phyloP scores from a whole-genome alignment of 2,888 invertebrate genomes.

The Lomographa bimaculata region DNA sequence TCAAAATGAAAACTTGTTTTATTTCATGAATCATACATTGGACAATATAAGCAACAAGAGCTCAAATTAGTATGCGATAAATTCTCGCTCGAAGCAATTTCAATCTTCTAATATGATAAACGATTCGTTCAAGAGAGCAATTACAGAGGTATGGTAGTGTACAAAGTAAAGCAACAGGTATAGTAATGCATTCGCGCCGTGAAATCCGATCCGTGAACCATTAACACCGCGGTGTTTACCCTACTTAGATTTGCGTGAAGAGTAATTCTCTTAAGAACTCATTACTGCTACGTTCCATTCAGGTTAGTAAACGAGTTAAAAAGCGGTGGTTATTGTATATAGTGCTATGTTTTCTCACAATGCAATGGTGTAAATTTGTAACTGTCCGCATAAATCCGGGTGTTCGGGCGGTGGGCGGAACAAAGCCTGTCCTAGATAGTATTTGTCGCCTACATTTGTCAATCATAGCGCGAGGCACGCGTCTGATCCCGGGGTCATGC shows the following conservation, averaged over 20 bases:
- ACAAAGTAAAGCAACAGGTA: constrained; percentile 50
- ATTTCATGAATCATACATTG: constrained; percentile 7
- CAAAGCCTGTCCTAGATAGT: constrained; percentile 41
- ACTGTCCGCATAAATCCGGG: constrained; percentile 26
- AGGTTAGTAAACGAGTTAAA: background rate
- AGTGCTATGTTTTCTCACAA: constrained; percentile 25
- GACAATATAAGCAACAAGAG: constrained; percentile 41
- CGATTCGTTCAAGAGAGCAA: constrained; percentile 73
- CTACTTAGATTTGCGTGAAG: constrained; percentile 37
- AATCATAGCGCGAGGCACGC: constrained; percentile 47
- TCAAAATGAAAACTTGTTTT: constrained; percentile 16
- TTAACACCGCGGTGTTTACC: constrained; percentile 61
- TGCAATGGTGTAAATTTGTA: constrained; percentile 28
- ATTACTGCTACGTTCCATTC: constrained; percentile 13
- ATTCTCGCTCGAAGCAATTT: constrained; percentile 54
- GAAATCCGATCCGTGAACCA: constrained; percentile 60
- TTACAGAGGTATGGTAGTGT: constrained; percentile 54
- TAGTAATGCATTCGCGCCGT: constrained; percentile 51
- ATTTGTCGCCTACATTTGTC: constrained; percentile 55
- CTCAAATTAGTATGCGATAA: constrained; percentile 53
- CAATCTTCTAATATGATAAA: constrained; percentile 70
- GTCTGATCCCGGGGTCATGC: constrained; percentile 63
- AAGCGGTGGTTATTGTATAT: background rate
- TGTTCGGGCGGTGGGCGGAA: constrained; percentile 31
- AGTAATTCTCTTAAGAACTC: constrained; percentile 20